Evolutionary conservation across 2,888 invertebrate genomes (phyloP), one percentile per base, ranked within the genome.

Genomic region (Eulithis prunata): DNA sequence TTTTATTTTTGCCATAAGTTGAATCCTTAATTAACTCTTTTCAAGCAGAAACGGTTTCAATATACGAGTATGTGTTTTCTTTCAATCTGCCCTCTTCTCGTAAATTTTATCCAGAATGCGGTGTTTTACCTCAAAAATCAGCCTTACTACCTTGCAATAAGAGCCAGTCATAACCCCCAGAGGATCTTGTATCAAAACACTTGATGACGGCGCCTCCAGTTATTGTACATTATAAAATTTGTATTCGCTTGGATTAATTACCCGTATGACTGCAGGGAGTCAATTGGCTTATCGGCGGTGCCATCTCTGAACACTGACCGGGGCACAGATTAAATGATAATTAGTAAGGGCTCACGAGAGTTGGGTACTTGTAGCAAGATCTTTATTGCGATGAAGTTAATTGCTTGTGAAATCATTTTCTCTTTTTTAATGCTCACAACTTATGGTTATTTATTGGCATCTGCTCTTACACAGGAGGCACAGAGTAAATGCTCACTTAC

Each of bases 221-320:
- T 75, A 67, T 70, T 70, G 64, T 60, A 63, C 66, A 67, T 60
- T 66, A 68, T 43, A 64, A 65, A 69, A 57, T 11, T 49, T 11
- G 71, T 71, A 70, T 75, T 74, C 75, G 69, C 59, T 76, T 77
- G 78, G 83, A 81, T 85, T 90, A 92, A 92, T 92, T 91, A 91
- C 92, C 92, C 92, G 89, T 89, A 93, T 92, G 84, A 67, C 87
- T 73, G 81, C 87, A 78, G 90, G 91, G 83, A 81, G 87, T 83
- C 91, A 88, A 89, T 90, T 89, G 87, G 80, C 79, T 88, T 91
- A 91, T 92, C 90, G 80, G 73, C 70, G 79, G 78, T 72, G 74
- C 71, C 80, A 87, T 88, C 88, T 86, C 78, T 69, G 64, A 76
- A 75, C 76, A 74, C 72, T 75, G 69, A 71, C 69, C 71, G 73